Percentiles rank a stretch among this genome's conserved stretches.
Evolutionary conservation across 2,113 vertebrate species (phyloP).

Genomic region (Sapayoa aenigma): DNA sequence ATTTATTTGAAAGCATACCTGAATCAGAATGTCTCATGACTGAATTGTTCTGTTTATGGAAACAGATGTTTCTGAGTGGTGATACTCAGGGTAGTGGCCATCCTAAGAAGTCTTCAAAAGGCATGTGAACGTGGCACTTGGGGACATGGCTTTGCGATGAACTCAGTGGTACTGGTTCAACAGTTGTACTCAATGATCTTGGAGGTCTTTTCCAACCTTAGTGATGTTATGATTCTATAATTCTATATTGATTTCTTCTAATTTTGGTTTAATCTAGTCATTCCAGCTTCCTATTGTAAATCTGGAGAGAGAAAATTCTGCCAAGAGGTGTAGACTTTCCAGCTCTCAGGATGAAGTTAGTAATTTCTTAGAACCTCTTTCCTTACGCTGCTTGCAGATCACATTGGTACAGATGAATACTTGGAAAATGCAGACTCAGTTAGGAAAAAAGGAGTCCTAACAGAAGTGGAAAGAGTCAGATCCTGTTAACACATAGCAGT

Average conservation of each 20-base stretch:
- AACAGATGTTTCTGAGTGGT: not conserved
- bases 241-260: not conserved
- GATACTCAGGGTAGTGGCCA: fast-evolving
- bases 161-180: not conserved
- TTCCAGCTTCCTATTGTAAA: not conserved
- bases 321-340: not conserved
- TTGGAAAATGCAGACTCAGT: not conserved
- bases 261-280: not conserved
- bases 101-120: not conserved
- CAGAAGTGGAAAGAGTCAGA: not conserved
- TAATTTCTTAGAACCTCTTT: not conserved
- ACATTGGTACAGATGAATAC: not conserved
- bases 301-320: not conserved
- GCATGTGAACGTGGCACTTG: not conserved
- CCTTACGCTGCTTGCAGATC: not conserved
- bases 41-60: not conserved
- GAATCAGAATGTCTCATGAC: not conserved
- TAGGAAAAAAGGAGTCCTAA: not conserved
- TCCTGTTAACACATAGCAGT: not conserved
- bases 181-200: not conserved
- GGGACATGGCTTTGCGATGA: not conserved
- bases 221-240: not conserved
- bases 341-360: not conserved
- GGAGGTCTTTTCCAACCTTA: not conserved
- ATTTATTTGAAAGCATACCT: not conserved